Percentiles rank a stretch among this genome's conserved stretches.
Evolutionary conservation across 1,140 invertebrate species (phyloP).

Genomic region (Holotrichia oblita): DNA sequence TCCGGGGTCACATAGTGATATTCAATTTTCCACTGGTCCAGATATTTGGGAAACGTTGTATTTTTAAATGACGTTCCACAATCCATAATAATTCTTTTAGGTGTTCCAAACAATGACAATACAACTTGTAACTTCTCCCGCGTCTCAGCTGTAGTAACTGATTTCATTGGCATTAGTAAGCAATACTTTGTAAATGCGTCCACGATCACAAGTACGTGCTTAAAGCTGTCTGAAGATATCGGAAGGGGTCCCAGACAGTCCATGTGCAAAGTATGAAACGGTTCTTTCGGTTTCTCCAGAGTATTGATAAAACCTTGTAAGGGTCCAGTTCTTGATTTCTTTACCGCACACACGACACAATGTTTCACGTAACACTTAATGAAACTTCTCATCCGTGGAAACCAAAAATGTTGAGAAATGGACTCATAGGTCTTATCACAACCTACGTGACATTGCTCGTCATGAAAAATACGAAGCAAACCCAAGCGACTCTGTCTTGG

Average conservation of each 20-base stretch:
- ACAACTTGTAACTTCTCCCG: slow-evolving; percentile 7
- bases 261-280: slow-evolving; percentile 52
- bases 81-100: background rate
- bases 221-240: slow-evolving; percentile 41
- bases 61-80: background rate
- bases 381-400: too few species aligned
- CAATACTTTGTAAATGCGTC: too few species aligned
- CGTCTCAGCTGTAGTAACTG: slow-evolving; percentile 24
- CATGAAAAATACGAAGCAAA: too few species aligned
- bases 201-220: background rate
- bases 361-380: slow-evolving; percentile 43
- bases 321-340: slow-evolving; percentile 47
- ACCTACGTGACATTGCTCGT: background rate
- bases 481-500: too few species aligned
- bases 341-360: slow-evolving; percentile 52
- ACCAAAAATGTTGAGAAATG: too few species aligned
- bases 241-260: slow-evolving; percentile 44
- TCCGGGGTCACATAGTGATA: slow-evolving; percentile 45
- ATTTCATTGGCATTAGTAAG: background rate
- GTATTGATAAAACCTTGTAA: slow-evolving; percentile 38
- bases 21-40: background rate
- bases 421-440: too few species aligned
- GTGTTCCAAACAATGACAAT: background rate
- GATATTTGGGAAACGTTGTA: background rate
- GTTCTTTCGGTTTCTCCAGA: slow-evolving; percentile 48